Conservation (phyloP, 1,140 invertebrate genomes). For the Psilanteris sp. region DNA sequence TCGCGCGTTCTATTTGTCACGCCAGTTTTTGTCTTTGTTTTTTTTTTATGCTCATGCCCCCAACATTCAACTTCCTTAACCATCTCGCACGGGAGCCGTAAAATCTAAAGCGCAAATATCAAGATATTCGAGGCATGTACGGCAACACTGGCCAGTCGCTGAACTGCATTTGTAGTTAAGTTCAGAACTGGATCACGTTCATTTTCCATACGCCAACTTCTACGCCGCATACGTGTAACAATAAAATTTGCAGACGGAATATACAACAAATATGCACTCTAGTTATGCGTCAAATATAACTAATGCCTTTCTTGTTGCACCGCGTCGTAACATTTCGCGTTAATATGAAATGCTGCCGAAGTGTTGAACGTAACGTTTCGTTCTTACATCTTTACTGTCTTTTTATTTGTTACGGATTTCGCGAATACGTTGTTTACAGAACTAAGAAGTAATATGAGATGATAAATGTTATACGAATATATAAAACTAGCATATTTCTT, state of each 20-base stretch:
- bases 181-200: constrained; percentile 61
- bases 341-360: background rate
- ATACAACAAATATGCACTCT: constrained; percentile 5
- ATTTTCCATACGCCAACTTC: constrained; percentile 28
- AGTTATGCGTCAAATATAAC: constrained; percentile 31
- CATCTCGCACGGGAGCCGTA: constrained; percentile 70
- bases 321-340: background rate
- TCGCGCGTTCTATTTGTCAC: constrained; percentile 4
- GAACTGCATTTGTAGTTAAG: constrained; percentile 68
- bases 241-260: constrained; percentile 14
- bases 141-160: constrained; percentile 33
- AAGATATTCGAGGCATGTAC: constrained; percentile 71
- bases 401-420: constrained; percentile 5
- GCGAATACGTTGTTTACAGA: background rate
- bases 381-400: background rate
- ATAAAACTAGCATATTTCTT: too few species aligned
- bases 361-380: background rate
- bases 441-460: too few species aligned
- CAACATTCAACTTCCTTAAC: constrained; percentile 50
- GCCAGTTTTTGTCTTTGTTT: constrained; percentile 3
- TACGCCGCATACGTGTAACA: constrained; percentile 4
- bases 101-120: constrained; percentile 71
- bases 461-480: too few species aligned
- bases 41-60: constrained; percentile 3
- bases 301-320: constrained; percentile 13